A percentile compares a stretch with the other conserved stretches of the same genome.
These are phyloP conservation scores for Chorisops tibialis DNA, from an alignment of 2,888 invertebrate genomes.

Conservation along the genomic window DNA sequence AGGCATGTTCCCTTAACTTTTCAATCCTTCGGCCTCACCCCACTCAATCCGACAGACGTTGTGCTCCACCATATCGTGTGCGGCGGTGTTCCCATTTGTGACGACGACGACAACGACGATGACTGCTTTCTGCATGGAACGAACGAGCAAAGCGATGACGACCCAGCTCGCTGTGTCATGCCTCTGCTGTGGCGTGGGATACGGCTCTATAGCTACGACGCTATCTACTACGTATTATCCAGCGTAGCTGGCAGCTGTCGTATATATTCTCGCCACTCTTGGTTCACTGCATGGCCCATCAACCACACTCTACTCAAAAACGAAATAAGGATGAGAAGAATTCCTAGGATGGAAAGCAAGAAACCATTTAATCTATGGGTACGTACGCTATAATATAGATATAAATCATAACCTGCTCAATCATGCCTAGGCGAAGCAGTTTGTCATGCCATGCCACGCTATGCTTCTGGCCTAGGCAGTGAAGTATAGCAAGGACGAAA, in stretches of 20 bases:
- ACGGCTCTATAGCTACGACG: too few relatives aligned
- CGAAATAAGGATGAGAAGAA: not conserved
- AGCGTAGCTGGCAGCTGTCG: too few relatives aligned
- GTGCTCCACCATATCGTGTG: too few relatives aligned
- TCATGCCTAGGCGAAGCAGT: constrained; percentile 9
- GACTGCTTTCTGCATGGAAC: too few relatives aligned
- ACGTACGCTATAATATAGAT: not conserved
- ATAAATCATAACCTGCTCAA: constrained; percentile 14
- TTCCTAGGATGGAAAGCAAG: not conserved
- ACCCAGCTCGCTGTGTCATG: constrained; percentile 2
- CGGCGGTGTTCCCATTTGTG: too few relatives aligned
- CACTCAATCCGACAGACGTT: not conserved
- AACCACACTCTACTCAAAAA: constrained; percentile 10
- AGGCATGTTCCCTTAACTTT: constrained; percentile 31
- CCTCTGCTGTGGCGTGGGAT: not conserved
- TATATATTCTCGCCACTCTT: too few relatives aligned
- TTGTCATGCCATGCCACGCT: not conserved
- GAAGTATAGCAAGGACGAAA: constrained; percentile 10
- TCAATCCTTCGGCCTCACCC: constrained; percentile 18
- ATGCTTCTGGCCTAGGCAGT: constrained; percentile 2
- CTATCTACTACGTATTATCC: too few relatives aligned
- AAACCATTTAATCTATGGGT: not conserved
- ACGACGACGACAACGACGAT: too few relatives aligned
- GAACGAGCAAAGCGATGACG: constrained; percentile 2
- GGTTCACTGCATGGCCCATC: constrained; percentile 4